Evolutionary conservation across 2,797 vertebrate genomes (phyloP).

Genomic region (Australoheros facetus): DNA sequence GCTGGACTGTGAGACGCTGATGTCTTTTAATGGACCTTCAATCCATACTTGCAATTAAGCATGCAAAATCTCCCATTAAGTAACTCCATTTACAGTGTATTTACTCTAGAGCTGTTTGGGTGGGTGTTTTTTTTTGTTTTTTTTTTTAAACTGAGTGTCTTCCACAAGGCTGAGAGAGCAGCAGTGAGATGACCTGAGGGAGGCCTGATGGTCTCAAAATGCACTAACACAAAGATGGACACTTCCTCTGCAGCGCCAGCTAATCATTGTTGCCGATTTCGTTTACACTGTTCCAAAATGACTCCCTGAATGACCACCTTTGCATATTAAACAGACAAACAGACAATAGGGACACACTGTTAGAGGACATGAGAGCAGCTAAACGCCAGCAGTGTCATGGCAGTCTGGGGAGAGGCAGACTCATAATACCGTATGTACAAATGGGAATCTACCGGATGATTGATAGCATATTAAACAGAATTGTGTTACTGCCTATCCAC

Average conservation of each 20-base stretch:
- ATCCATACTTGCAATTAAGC: slow-evolving; percentile 81
- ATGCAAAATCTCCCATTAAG: slow-evolving; percentile 79
- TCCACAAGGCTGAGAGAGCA: slow-evolving; percentile 42
- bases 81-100: slow-evolving; percentile 76
- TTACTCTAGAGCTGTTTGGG: slow-evolving; percentile 67
- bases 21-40: slow-evolving; percentile 80
- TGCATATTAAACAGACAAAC: slow-evolving; percentile 82
- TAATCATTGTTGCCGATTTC: slow-evolving; percentile 78
- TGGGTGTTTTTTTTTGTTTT: slow-evolving; percentile 12
- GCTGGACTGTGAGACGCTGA: slow-evolving; percentile 70
- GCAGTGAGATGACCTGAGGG: slow-evolving; percentile 57
- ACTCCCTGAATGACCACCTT: slow-evolving; percentile 77
- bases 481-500: slow-evolving; percentile 58
- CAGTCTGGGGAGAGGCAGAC: slow-evolving; percentile 50
- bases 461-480: slow-evolving; percentile 75
- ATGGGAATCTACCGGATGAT: slow-evolving; percentile 64
- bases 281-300: slow-evolving; percentile 80
- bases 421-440: slow-evolving; percentile 65
- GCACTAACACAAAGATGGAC: slow-evolving; percentile 71
- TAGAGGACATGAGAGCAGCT: slow-evolving; percentile 67
- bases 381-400: slow-evolving; percentile 54
- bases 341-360: slow-evolving; percentile 67
- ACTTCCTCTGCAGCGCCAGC: slow-evolving; percentile 73
- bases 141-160: slow-evolving; percentile 42
- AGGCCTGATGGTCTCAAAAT: slow-evolving; percentile 61